A percentile compares a stretch with the other conserved stretches of the same genome.
phyloP scores from a whole-genome alignment of 1,140 invertebrate genomes.

The Pogonognathellus flavescens region DNA sequence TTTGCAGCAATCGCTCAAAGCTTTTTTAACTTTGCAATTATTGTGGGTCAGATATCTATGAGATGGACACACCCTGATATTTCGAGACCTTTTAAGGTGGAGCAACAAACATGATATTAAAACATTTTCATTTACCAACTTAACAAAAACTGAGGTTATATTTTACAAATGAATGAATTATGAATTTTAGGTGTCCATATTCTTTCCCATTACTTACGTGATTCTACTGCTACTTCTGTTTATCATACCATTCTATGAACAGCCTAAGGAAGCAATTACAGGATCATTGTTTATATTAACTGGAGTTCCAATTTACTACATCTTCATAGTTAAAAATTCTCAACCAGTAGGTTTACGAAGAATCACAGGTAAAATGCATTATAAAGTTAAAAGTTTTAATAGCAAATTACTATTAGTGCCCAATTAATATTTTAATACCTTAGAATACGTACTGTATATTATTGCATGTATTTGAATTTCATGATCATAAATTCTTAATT shows the following conservation, averaged over 20 bases:
- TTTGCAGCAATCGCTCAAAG: constrained; percentile 94
- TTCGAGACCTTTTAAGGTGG: constrained; percentile 77
- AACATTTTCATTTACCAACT: neutral
- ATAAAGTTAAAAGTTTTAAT: neutral
- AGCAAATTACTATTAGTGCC: neutral
- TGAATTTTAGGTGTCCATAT: constrained; percentile 76
- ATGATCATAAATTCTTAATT: neutral
- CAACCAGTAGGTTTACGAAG: neutral
- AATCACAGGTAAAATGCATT: neutral
- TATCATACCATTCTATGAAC: constrained; percentile 82
- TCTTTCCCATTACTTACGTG: constrained; percentile 85
- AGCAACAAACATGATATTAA: neutral
- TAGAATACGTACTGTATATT: neutral
- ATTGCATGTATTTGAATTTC: neutral
- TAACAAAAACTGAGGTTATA: too few species aligned
- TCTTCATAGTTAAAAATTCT: constrained; percentile 79
- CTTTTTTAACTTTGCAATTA: constrained; percentile 87
- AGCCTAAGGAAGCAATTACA: constrained; percentile 83
- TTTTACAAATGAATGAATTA: neutral
- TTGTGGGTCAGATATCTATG: constrained; percentile 87
- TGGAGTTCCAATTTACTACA: constrained; percentile 88
- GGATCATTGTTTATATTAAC: constrained; percentile 87
- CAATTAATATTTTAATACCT: neutral
- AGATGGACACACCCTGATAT: constrained; percentile 81
- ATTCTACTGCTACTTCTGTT: constrained; percentile 84